phyloP scores from a whole-genome alignment of 2,113 vertebrate genomes.

The Polypterus bichir region DNA sequence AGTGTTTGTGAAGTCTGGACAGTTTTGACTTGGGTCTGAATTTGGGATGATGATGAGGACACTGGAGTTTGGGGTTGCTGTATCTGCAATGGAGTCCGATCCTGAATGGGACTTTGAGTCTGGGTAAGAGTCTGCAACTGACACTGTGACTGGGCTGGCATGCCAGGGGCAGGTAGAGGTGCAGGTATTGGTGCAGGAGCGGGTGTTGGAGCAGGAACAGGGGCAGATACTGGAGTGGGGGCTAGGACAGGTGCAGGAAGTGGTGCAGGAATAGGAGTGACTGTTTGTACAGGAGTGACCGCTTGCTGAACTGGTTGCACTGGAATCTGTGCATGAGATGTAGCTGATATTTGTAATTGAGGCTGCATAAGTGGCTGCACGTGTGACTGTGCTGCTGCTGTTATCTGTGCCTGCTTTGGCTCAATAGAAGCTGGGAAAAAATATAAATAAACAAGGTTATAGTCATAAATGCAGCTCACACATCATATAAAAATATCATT shows the following conservation, averaged over 20 bases:
- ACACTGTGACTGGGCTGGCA: constrained; percentile 41
- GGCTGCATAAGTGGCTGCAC: constrained; percentile 31
- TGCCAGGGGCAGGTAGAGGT: constrained; percentile 14
- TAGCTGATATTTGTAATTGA: constrained; percentile 17
- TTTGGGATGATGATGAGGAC: constrained; percentile 31
- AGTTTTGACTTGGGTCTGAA: constrained; percentile 51
- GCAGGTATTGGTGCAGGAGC: constrained; percentile 30
- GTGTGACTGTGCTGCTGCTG: constrained; percentile 26
- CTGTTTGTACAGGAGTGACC: constrained; percentile 44
- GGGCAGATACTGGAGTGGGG: constrained; percentile 28
- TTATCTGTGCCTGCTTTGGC: constrained; percentile 25
- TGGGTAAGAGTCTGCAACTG: constrained; percentile 53
- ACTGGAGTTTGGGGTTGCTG: constrained; percentile 46
- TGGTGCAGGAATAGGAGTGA: constrained; percentile 29
- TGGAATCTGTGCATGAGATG: constrained; percentile 35
- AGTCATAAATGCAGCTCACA: constrained; percentile 9
- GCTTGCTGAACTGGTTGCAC: constrained; percentile 48
- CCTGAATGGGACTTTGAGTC: constrained; percentile 24
- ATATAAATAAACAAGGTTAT: constrained; percentile 9
- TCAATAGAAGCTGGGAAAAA: constrained; percentile 19
- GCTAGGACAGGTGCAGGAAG: constrained; percentile 32
- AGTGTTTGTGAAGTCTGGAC: constrained; percentile 40
- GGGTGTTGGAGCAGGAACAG: constrained; percentile 27
- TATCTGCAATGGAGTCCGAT: constrained; percentile 48
- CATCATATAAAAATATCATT: constrained; percentile 1